Base-by-base conservation (phyloP, 2,113 vertebrate genomes). In the Sinocyclocheilus maitianheensis region DNA sequence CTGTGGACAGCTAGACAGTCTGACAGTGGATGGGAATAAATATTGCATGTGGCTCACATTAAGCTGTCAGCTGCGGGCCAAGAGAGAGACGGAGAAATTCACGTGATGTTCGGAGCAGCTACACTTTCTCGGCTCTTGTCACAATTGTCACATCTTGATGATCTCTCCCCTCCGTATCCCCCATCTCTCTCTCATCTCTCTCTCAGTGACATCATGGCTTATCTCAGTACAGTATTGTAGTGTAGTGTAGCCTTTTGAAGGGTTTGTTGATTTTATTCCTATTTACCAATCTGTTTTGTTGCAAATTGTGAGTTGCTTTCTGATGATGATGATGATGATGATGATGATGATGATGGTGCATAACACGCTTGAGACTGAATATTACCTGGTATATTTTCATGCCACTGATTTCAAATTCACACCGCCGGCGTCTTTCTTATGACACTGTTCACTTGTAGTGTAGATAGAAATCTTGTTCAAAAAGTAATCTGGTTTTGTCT, bases 41-140 rank as follows among this genome's bases (percentile, higher is more conserved):
- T 99, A 99, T 99, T 99, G 97, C 97, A 98, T 99, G 97, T 98
- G 97, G 97, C 97, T 97, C 97, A 98, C 97, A 99, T 99, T 99
- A 99, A 98, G 97, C 97, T 99, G 97, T 99, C 98, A 99, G 96
- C 96, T 62, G 75, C 94, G 94, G 96, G 96, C 95, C 94, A 94
- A 95, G 95, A 96, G 95, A 90, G 91, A 94, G 94, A 93, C 92
- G 92, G 93, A 93, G 94, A 97, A 97, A 97, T 97, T 96, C 95
- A 95, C 96, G 96, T 95, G 96, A 96, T 95, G 96, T 96, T 97
- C 95, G 94, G 94, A 92, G 90, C 92, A 95, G 95, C 95, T 96
- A 96, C 96, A 96, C 96, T 97, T 97, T 97, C 94, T 95, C 95
- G 95, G 96, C 96, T 98, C 95, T 95, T 97, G 96, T 98, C 96